These are phyloP conservation scores for Sitta carolinensis DNA, from an alignment of 2,797 vertebrate species.

Conservation along the genomic window DNA sequence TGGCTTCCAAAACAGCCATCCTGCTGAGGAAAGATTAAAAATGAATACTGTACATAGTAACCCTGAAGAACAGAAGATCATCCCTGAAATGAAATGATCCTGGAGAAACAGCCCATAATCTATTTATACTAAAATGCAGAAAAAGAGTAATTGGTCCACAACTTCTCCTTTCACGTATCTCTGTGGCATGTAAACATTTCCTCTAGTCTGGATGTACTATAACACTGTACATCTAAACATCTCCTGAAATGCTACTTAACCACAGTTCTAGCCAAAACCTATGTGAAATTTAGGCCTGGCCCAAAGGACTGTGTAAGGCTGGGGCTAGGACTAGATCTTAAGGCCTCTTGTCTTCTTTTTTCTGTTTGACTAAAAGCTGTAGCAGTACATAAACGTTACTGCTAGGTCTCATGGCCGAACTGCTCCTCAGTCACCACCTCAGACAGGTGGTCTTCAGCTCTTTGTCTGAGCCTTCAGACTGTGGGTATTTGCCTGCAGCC, in stretches of 20 bases:
- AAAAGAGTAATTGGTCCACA: neutral
- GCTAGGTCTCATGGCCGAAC: neutral
- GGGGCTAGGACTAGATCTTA: neutral
- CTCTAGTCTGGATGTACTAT: neutral
- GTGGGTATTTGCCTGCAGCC: neutral
- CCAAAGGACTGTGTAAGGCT: accelerated
- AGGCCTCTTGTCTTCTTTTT: neutral
- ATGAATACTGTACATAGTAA: neutral
- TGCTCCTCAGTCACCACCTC: neutral
- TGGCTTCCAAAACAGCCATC: neutral
- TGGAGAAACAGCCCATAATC: neutral
- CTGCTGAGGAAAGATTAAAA: neutral
- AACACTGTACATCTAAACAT: neutral
- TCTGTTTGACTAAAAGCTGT: neutral
- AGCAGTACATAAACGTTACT: neutral
- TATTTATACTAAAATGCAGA: neutral
- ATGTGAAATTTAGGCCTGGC: neutral
- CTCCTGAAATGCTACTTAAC: neutral
- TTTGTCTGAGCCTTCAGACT: neutral
- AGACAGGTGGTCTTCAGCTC: neutral
- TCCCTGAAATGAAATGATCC: neutral
- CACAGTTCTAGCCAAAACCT: neutral
- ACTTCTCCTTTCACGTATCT: neutral
- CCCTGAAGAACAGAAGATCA: neutral
- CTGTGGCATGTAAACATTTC: neutral